Conservation (phyloP, 1,140 invertebrate species). For the Pseudoatta argentina region DNA sequence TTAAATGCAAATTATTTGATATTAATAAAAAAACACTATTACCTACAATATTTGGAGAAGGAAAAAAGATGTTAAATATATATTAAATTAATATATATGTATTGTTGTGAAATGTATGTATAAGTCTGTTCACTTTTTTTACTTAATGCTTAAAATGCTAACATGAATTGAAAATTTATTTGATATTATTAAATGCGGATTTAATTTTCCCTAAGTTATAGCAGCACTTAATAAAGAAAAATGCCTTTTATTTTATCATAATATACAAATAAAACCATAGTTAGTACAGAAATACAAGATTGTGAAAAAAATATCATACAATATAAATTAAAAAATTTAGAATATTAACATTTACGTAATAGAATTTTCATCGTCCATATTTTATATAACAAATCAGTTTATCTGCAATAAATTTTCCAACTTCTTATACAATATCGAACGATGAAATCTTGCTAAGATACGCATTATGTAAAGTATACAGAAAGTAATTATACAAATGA, state of each 20-base stretch:
- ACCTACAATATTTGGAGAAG: neutral
- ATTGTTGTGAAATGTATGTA: conserved; percentile 45
- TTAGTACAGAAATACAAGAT: conserved; percentile 28
- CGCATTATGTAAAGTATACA: conserved; percentile 46
- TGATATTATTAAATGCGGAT: conserved; percentile 42
- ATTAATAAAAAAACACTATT: neutral
- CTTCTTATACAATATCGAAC: conserved; percentile 28
- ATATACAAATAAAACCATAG: conserved; percentile 11
- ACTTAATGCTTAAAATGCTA: conserved; percentile 9
- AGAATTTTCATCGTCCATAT: conserved; percentile 7
- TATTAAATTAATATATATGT: conserved; percentile 46
- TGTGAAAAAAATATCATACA: neutral
- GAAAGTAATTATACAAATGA: conserved; percentile 64
- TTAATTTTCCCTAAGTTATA: conserved; percentile 17
- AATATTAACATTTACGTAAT: conserved; percentile 23
- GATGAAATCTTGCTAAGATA: conserved; percentile 37
- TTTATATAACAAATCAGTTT: conserved; percentile 35
- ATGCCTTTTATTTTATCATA: conserved; percentile 25
- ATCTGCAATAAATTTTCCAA: conserved; percentile 26
- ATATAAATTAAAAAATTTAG: conserved; percentile 27
- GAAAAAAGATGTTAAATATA: conserved; percentile 44
- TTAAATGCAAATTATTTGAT: conserved; percentile 13
- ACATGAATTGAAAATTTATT: conserved; percentile 40
- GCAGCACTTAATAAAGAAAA: conserved; percentile 37
- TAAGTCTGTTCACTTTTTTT: conserved; percentile 52